These are phyloP conservation scores for Nylanderia fulva DNA, from an alignment of 1,140 invertebrate species.

Conservation along the genomic window DNA sequence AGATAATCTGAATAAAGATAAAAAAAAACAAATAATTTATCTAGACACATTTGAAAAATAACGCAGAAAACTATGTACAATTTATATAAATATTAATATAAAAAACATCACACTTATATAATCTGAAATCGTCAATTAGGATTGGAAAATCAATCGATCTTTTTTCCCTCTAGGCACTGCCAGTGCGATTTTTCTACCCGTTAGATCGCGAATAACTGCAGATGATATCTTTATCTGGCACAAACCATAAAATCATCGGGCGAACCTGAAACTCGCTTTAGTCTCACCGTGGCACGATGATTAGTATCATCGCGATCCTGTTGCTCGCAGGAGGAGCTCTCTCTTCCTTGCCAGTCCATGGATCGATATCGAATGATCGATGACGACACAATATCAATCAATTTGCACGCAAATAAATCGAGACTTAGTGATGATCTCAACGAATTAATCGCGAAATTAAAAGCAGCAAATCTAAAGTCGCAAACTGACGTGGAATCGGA, in stretches of 20 bases:
- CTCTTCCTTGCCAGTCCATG: not conserved
- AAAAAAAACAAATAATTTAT: no score
- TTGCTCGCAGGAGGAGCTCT: not conserved
- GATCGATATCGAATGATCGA: constrained; percentile 12
- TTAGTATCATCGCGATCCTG: constrained; percentile 20
- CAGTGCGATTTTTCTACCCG: constrained; percentile 7
- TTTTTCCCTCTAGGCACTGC: constrained; percentile 1
- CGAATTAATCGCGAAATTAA: not conserved
- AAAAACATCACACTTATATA: not conserved
- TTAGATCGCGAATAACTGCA: not conserved
- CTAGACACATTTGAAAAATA: no score
- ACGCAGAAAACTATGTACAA: no score
- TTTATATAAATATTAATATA: no score
- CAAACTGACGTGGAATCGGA: not conserved
- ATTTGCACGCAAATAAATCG: not conserved
- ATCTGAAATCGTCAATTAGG: not conserved
- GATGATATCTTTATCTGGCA: not conserved
- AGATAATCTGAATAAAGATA: no score
- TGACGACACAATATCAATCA: not conserved
- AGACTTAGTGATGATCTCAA: not conserved
- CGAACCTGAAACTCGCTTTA: constrained; percentile 5
- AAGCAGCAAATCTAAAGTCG: not conserved
- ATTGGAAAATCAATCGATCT: not conserved
- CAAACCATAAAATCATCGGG: constrained; percentile 40
- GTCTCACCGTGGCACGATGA: constrained; percentile 17